Evolutionary conservation across 2,888 invertebrate species (phyloP).

Genomic region (Nycteola revayana): DNA sequence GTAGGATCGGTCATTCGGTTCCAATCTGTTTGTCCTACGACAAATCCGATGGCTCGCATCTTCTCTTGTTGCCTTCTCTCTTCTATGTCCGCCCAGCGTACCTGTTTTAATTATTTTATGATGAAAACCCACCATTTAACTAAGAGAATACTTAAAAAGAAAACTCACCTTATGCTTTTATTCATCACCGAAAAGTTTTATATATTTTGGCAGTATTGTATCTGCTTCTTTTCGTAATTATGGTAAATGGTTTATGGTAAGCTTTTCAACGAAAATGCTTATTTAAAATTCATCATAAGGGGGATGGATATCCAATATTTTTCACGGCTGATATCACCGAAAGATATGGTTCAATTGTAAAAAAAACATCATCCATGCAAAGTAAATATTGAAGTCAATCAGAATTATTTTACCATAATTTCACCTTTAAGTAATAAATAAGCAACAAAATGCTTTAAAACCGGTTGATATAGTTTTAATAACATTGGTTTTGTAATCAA

Average conservation of each 20-base stretch:
- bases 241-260: no score
- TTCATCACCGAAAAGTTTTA: conserved; percentile 5
- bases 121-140: conserved; percentile 51
- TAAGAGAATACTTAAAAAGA: conserved; percentile 27
- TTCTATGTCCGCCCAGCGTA: conserved; percentile 98
- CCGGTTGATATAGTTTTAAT: background rate
- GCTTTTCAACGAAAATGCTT: no score
- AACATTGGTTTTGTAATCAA: background rate
- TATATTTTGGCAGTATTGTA: background rate
- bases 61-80: conserved; percentile 95
- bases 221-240: no score
- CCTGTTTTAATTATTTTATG: conserved; percentile 84
- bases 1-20: conserved; percentile 96
- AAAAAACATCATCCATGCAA: no score
- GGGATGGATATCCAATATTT: no score
- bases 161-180: conserved; percentile 40
- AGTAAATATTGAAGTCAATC: no score
- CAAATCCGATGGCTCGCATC: conserved; percentile 97
- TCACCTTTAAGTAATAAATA: no score
- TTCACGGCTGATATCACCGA: background rate
- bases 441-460: background rate
- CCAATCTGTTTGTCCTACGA: conserved; percentile 98
- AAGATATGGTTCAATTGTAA: conserved; percentile 39
- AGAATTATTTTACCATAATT: no score
- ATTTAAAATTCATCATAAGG: no score